These are phyloP conservation scores for Ibidorhyncha struthersii DNA, from an alignment of 2,113 vertebrate species.

Conservation along the genomic window DNA sequence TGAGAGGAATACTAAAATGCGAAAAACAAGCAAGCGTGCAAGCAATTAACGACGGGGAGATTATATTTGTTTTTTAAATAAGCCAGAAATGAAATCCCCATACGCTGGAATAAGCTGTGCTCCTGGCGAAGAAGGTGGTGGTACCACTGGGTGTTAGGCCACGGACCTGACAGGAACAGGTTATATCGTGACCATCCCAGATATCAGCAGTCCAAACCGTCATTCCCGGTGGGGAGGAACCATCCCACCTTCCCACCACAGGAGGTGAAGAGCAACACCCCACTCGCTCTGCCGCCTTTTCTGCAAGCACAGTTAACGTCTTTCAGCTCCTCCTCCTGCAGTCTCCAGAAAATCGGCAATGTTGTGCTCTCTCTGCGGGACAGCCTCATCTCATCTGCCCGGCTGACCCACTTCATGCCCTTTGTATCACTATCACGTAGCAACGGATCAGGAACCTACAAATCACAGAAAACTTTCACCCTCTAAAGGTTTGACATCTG, in stretches of 20 bases:
- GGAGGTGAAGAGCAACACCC: neutral
- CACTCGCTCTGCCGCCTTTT: neutral
- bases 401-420: neutral
- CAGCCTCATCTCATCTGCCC: neutral
- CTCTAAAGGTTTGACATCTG: neutral
- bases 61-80: neutral
- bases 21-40: neutral
- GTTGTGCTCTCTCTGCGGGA: too few relatives aligned
- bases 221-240: neutral
- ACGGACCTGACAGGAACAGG: neutral
- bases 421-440: neutral
- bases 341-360: neutral
- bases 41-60: neutral
- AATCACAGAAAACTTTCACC: neutral
- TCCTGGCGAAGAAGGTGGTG: neutral
- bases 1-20: neutral
- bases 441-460: neutral
- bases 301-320: neutral
- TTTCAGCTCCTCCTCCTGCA: neutral
- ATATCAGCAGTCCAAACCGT: neutral
- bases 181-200: neutral
- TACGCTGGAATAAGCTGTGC: neutral
- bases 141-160: neutral
- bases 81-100: neutral
- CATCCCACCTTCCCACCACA: neutral